Percentiles rank a stretch among this genome's conserved stretches.
Conservation (phyloP, 2,797 vertebrate species). For the Adelosebastes latens region DNA sequence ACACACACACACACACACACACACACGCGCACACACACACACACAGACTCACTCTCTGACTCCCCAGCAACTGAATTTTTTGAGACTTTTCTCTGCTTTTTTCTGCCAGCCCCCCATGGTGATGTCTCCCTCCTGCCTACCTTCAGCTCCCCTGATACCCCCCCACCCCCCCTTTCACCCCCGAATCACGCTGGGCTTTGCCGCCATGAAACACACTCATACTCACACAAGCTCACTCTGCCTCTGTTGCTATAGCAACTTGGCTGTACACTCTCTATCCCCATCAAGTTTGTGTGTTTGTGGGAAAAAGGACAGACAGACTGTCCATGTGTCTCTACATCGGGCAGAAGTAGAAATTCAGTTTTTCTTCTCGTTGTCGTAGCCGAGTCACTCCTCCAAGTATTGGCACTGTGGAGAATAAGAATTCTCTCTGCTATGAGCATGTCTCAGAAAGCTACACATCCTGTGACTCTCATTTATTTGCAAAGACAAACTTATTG, state of each 20-base stretch:
- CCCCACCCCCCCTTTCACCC: neutral
- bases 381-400: neutral
- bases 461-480: conserved; percentile 26
- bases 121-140: conserved; percentile 42
- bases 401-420: neutral
- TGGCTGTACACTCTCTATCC: conserved; percentile 49
- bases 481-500: conserved; percentile 52
- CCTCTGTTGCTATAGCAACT: conserved; percentile 79
- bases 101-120: conserved; percentile 25
- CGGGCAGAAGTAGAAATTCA: neutral
- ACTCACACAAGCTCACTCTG: conserved; percentile 47
- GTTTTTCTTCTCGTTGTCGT: neutral
- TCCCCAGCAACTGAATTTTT: neutral
- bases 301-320: conserved; percentile 23
- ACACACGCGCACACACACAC: neutral
- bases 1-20: neutral
- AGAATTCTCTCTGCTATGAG: neutral
- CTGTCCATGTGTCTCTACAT: conserved; percentile 39
- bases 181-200: conserved; percentile 30
- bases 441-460: neutral
- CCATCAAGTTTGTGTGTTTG: conserved; percentile 53
- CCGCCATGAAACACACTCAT: conserved; percentile 56
- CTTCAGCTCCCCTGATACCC: conserved; percentile 25
- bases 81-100: conserved; percentile 9
- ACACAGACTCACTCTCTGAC: neutral